Conservation (phyloP, 2,113 vertebrate genomes). For the Australoheros scitulus region DNA sequence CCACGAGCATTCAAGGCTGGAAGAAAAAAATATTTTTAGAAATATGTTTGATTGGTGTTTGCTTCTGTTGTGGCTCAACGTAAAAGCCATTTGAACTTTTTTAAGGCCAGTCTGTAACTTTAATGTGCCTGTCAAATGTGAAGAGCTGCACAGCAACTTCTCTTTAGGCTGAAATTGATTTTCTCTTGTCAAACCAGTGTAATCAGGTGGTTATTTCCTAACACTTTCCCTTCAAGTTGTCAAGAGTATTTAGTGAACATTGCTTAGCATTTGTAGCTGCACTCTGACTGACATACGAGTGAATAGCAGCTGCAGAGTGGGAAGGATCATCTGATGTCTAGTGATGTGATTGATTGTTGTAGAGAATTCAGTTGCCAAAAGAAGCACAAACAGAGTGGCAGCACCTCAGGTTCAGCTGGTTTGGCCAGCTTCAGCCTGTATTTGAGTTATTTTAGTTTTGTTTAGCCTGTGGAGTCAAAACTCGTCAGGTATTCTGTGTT, state of each 20-base stretch:
- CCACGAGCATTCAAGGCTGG: conserved; percentile 16
- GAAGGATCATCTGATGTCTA: conserved; percentile 8
- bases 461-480: not conserved
- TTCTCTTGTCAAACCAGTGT: not conserved
- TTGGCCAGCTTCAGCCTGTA: conserved; percentile 1
- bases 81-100: conserved; percentile 55
- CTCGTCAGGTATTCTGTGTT: not conserved
- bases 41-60: not conserved
- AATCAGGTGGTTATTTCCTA: not conserved
- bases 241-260: not conserved
- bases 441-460: not conserved
- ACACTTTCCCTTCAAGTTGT: not conserved
- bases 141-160: not conserved
- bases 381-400: not conserved
- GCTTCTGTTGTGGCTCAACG: conserved; percentile 26
- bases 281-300: not conserved
- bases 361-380: conserved; percentile 12
- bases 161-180: conserved; percentile 3
- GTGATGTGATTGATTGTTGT: not conserved
- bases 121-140: conserved; percentile 47
- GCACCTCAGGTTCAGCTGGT: conserved; percentile 47
- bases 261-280: not conserved
- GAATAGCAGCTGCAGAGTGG: not conserved
- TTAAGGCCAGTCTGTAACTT: conserved; percentile 61
- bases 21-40: not conserved